These are phyloP conservation scores for Opisthograptis luteolata DNA, from an alignment of 2,888 invertebrate genomes.

Conservation along the genomic window DNA sequence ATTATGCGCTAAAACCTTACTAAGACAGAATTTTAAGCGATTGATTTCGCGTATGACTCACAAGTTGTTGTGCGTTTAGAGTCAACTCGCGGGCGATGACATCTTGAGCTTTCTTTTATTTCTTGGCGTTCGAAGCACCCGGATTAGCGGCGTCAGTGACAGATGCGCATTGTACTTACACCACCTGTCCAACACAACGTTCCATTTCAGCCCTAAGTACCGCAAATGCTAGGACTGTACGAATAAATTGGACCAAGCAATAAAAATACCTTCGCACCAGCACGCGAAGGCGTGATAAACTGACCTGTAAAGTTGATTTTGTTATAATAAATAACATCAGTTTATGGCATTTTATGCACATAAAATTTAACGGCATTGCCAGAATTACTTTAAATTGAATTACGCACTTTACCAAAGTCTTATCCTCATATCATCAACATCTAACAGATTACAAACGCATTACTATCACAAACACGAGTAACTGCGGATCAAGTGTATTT, in stretches of 20 bases:
- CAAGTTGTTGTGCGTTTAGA: constrained; percentile 34
- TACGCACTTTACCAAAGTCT: background rate
- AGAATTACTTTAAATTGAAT: constrained; percentile 8
- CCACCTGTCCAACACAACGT: constrained; percentile 29
- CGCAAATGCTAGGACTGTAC: constrained; percentile 38
- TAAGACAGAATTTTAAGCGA: constrained; percentile 21
- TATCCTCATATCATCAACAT: constrained; percentile 1
- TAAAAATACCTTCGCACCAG: constrained; percentile 39
- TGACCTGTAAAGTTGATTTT: constrained; percentile 29
- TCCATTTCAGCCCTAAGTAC: constrained; percentile 45
- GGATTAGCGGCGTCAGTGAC: constrained; percentile 61
- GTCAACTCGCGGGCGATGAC: constrained; percentile 12
- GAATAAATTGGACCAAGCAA: constrained; percentile 40
- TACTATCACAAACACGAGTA: background rate
- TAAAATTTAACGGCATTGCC: constrained; percentile 6
- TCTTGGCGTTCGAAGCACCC: constrained; percentile 60
- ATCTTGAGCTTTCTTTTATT: constrained; percentile 39
- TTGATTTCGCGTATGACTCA: constrained; percentile 46
- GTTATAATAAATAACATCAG: constrained; percentile 30
- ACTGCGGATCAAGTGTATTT: background rate
- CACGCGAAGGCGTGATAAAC: constrained; percentile 39
- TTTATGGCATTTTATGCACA: constrained; percentile 15
- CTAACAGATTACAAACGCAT: constrained; percentile 2
- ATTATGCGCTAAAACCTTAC: constrained; percentile 1
- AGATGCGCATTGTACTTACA: constrained; percentile 51